Evolutionary conservation across 2,113 vertebrate genomes (phyloP), one percentile per base, ranked within the genome.

Genomic region (Scytalopus superciliaris): DNA sequence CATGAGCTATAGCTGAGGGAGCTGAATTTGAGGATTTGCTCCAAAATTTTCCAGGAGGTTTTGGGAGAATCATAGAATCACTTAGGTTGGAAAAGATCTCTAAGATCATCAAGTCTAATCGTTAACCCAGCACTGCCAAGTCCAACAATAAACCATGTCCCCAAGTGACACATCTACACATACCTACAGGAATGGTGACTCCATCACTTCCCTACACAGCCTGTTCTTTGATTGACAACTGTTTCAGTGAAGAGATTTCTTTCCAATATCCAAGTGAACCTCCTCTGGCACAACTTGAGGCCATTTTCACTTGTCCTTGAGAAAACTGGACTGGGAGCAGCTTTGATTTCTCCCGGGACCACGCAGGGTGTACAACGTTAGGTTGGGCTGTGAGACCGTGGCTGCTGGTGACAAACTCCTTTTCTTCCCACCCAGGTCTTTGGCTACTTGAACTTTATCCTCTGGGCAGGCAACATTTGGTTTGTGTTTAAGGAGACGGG

Each of bases 401-500:
- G 7, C 49, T 63, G 12, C 37, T 4, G 10, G 44, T 96, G 89
- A 97, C 1, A 2, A 75, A 27, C 33, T 96, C 15, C 27, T 97
- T 75, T 97, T 89, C 40, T 97, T 82, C 47, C 91, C 72, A 27
- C 86, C 42, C 86, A 99, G 99, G 99, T 98, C 56, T 99, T 99
- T 95, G 99, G 99, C 87, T 99, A 99, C 98, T 98, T 99, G 96
- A 99, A 99, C 98, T 99, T 99, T 94, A 99, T 99, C 84, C 98
- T 99, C 35, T 99, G 99, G 99, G 99, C 99, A 90, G 99, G 99
- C 94, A 99, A 99, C 97, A 99, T 99, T 97, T 99, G 99, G 99
- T 99, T 99, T 97, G 99, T 99, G 96, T 99, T 99, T 97, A 99
- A 99, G 98, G 99, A 99, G 98, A 99, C 99, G 0, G 97, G 98